phyloP scores from a whole-genome alignment of 2,888 invertebrate species.

The Perdita meconis region DNA sequence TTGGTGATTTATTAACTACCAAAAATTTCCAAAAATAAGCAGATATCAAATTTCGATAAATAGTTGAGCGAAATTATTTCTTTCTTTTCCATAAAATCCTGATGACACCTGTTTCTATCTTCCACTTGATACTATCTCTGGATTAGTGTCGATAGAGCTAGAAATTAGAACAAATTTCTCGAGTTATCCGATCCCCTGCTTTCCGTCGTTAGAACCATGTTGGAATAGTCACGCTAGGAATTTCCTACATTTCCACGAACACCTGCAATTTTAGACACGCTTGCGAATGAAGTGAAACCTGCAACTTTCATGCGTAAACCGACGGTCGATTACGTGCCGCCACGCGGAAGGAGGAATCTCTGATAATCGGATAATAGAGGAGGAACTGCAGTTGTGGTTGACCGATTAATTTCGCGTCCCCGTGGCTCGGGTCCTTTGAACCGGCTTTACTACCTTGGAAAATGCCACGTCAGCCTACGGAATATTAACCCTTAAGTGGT shows the following conservation, averaged over 20 bases:
- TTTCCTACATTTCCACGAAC: not conserved
- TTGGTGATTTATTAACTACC: no score
- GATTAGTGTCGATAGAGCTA: no score
- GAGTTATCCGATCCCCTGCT: not conserved
- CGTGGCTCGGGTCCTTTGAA: constrained; percentile 16
- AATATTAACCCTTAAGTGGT: no score
- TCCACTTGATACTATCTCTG: no score
- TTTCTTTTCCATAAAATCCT: no score
- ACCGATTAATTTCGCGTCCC: constrained; percentile 34
- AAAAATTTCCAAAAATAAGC: no score
- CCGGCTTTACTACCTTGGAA: not conserved
- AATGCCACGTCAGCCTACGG: no score
- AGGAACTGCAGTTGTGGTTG: constrained; percentile 38
- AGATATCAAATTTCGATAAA: no score
- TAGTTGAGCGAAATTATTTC: no score
- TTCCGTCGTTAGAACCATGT: not conserved
- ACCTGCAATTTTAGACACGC: constrained; percentile 3
- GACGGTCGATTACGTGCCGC: constrained; percentile 4
- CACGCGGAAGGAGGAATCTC: constrained; percentile 29
- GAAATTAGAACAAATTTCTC: no score
- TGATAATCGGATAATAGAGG: constrained; percentile 53
- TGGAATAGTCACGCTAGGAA: not conserved
- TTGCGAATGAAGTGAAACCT: constrained; percentile 3
- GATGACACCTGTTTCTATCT: no score
- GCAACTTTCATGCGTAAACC: constrained; percentile 34